Conservation (phyloP, 92 coral and sea anemone genomes). For the Pocillopora meandrina region DNA sequence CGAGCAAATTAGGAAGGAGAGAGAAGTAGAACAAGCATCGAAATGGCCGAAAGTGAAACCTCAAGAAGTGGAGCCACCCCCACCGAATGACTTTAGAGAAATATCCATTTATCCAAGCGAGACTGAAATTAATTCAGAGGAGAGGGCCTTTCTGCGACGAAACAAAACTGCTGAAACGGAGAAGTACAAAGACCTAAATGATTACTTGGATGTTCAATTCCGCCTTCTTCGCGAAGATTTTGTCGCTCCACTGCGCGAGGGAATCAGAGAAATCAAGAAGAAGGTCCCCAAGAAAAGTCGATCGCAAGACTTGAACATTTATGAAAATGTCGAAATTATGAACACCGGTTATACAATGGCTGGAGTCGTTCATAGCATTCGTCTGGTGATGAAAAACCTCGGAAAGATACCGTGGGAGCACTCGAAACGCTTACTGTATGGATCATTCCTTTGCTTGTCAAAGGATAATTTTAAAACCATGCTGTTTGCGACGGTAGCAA, state of each 20-base stretch:
- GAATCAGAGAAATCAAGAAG: slow-evolving; percentile 72
- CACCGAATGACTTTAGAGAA: slow-evolving; percentile 81
- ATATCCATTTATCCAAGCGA: slow-evolving; percentile 70
- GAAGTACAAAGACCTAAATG: slow-evolving; percentile 70
- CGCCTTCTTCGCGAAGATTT: slow-evolving; percentile 87
- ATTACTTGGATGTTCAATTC: slow-evolving; percentile 92
- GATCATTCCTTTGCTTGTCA: slow-evolving; percentile 89
- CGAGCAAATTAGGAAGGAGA: slow-evolving; percentile 46
- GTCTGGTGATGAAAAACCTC: slow-evolving; percentile 52
- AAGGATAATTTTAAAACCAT: slow-evolving; percentile 80
- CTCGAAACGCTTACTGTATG: slow-evolving; percentile 77
- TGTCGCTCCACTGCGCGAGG: slow-evolving; percentile 85
- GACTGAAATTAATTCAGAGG: slow-evolving; percentile 61
- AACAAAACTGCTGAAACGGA: slow-evolving; percentile 59
- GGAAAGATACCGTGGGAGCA: slow-evolving; percentile 79
- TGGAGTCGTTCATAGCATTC: slow-evolving; percentile 72
- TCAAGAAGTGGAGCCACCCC: slow-evolving; percentile 58
- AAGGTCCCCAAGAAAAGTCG: slow-evolving; percentile 59
- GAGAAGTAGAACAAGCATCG: slow-evolving; percentile 46
- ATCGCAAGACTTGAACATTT: slow-evolving; percentile 76
- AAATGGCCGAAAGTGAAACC: slow-evolving; percentile 15
- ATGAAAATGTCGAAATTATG: slow-evolving; percentile 57
- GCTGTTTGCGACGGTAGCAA: slow-evolving; percentile 84
- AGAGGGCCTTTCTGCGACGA: slow-evolving; percentile 70
- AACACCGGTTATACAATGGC: slow-evolving; percentile 62